These are phyloP conservation scores for Parapsyche elsis DNA, from an alignment of 1,140 invertebrate species.

Conservation along the genomic window DNA sequence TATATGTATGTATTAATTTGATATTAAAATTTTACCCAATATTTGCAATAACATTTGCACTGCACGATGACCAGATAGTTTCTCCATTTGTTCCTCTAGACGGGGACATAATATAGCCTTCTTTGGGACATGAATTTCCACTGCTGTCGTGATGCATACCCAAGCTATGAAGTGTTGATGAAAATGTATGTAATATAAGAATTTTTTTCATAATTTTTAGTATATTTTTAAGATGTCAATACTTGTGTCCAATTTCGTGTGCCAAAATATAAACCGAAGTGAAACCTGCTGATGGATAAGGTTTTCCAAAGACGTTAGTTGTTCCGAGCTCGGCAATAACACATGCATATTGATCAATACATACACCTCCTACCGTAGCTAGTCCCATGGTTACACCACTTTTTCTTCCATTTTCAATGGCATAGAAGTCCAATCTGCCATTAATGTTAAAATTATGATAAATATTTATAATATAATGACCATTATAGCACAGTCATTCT, in stretches of 20 bases:
- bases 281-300: constrained; percentile 78
- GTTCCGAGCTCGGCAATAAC: constrained; percentile 83
- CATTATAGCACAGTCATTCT: too few relatives aligned
- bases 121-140: constrained; percentile 76
- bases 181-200: constrained; percentile 2
- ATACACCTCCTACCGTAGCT: constrained; percentile 80
- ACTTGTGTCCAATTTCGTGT: constrained; percentile 88
- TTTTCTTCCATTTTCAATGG: constrained; percentile 73
- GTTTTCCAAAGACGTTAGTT: constrained; percentile 76
- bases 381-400: constrained; percentile 82
- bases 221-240: constrained; percentile 58
- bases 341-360: constrained; percentile 76
- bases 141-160: constrained; percentile 84
- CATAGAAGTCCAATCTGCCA: constrained; percentile 77
- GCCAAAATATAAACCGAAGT: constrained; percentile 84
- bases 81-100: constrained; percentile 80
- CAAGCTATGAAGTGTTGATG: constrained; percentile 68
- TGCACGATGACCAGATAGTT: constrained; percentile 81
- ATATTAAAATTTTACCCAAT: constrained; percentile 58
- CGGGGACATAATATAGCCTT: constrained; percentile 85
- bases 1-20: too few relatives aligned
- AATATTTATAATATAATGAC: too few relatives aligned
- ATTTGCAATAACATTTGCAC: constrained; percentile 68
- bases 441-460: neutral
- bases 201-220: neutral